phyloP scores from a whole-genome alignment of 2,888 invertebrate species.

The Uropetala carovei region DNA sequence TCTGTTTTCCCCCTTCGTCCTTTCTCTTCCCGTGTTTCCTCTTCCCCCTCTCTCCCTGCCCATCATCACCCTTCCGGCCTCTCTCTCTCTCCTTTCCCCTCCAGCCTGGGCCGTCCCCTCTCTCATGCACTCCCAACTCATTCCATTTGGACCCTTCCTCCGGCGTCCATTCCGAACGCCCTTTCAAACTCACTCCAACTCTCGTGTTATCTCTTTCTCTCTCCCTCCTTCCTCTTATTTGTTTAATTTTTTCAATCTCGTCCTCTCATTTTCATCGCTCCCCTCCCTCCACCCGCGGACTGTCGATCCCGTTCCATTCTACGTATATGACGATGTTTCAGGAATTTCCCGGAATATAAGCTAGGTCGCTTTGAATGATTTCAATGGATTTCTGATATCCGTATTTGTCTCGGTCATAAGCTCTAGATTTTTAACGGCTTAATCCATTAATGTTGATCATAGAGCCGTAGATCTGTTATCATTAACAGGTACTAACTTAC shows the following conservation, averaged over 20 bases:
- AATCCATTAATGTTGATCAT: too few species aligned
- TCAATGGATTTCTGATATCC: too few species aligned
- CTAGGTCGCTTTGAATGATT: not conserved
- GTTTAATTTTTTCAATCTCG: constrained; percentile 37
- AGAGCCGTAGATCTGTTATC: too few species aligned
- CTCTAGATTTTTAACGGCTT: too few species aligned
- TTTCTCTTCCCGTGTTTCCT: constrained; percentile 15
- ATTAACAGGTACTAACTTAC: too few species aligned
- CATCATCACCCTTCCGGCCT: constrained; percentile 69
- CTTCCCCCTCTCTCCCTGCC: constrained; percentile 52
- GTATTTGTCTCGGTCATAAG: too few species aligned
- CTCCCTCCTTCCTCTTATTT: constrained; percentile 33
- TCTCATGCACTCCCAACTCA: not conserved
- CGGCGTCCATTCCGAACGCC: constrained; percentile 14
- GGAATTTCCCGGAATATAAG: not conserved
- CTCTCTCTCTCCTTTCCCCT: not conserved
- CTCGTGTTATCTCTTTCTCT: constrained; percentile 32
- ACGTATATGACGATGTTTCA: not conserved
- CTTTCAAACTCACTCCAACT: constrained; percentile 3
- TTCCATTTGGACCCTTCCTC: constrained; percentile 7
- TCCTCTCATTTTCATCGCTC: constrained; percentile 40
- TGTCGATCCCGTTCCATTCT: constrained; percentile 23
- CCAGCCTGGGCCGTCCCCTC: not conserved
- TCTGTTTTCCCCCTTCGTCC: not conserved
- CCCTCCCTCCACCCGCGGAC: not conserved